A percentile compares a stretch with the other conserved stretches of the same genome.
Evolutionary conservation across 2,888 invertebrate species (phyloP).

Genomic region (Diplazon laetatorius): DNA sequence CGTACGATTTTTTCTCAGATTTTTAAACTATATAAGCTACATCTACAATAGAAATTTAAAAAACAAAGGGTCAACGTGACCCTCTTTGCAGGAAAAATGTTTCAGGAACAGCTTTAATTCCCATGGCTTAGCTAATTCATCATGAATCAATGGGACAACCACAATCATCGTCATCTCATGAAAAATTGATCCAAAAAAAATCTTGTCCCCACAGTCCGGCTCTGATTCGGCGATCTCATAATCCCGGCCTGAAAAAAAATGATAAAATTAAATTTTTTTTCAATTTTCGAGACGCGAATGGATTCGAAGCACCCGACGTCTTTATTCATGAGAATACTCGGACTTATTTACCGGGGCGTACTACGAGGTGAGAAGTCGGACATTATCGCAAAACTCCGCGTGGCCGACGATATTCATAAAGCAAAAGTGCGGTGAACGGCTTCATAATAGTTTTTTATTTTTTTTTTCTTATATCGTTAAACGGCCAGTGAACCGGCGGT

Average conservation of each 20-base stretch:
- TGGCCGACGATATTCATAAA: conserved; percentile 36
- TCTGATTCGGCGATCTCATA: no score
- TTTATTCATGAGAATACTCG: conserved; percentile 11
- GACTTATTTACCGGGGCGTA: background rate
- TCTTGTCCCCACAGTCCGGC: no score
- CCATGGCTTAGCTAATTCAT: no score
- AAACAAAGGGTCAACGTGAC: no score
- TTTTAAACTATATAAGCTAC: no score
- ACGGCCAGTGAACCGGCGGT: conserved; percentile 49
- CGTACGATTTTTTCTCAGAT: no score
- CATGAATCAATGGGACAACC: no score
- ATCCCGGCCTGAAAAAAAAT: background rate
- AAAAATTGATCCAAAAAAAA: no score
- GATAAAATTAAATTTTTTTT: background rate
- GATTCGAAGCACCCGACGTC: conserved; percentile 1
- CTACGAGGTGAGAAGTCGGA: conserved; percentile 20
- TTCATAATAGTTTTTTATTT: conserved; percentile 57
- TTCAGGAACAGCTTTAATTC: no score
- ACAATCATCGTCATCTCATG: no score
- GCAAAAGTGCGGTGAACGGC: conserved; percentile 46
- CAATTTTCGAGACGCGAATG: background rate
- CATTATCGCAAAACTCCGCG: conserved; percentile 30
- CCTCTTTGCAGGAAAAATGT: no score
- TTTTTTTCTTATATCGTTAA: conserved; percentile 55
- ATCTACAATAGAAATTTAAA: no score